A percentile compares a stretch with the other conserved stretches of the same genome.
phyloP scores from a whole-genome alignment of 1,140 invertebrate species.

The Eueides isabella region DNA sequence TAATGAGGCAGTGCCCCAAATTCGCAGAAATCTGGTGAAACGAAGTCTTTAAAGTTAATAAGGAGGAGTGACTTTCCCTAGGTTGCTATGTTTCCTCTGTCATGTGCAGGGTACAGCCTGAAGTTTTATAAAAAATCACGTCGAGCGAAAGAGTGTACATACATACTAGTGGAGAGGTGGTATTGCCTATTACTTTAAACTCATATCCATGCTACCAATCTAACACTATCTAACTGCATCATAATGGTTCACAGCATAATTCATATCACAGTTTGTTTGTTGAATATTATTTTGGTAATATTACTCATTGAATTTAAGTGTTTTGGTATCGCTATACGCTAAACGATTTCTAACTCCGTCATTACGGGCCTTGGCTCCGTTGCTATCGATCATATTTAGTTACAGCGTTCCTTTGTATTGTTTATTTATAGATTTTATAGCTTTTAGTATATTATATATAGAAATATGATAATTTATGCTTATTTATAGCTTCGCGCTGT shows the following conservation, averaged over 20 bases:
- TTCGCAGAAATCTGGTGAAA: too few relatives aligned
- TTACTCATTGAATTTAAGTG: slow-evolving; percentile 47
- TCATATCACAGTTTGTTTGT: slow-evolving; percentile 29
- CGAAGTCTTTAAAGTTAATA: too few relatives aligned
- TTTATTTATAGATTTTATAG: slow-evolving; percentile 23
- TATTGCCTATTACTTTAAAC: too few relatives aligned
- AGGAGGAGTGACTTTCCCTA: too few relatives aligned
- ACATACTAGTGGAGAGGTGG: too few relatives aligned
- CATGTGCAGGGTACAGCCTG: too few relatives aligned
- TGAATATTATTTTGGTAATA: slow-evolving; percentile 41
- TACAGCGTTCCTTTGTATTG: slow-evolving; percentile 28
- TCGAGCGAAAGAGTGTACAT: too few relatives aligned
- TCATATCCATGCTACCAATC: too few relatives aligned
- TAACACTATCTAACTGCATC: background rate
- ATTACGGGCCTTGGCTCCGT: slow-evolving; percentile 43
- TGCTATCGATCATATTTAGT: slow-evolving; percentile 41
- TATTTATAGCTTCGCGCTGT: background rate
- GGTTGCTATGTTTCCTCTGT: too few relatives aligned
- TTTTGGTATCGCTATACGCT: slow-evolving; percentile 37
- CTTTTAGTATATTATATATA: background rate
- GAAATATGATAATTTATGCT: background rate
- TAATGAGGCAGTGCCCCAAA: too few relatives aligned
- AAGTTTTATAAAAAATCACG: too few relatives aligned
- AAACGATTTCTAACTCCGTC: slow-evolving; percentile 41
- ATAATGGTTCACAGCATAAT: background rate